These are phyloP conservation scores for Macrosoma leucophasiata DNA, from an alignment of 2,888 invertebrate genomes.

Conservation along the genomic window DNA sequence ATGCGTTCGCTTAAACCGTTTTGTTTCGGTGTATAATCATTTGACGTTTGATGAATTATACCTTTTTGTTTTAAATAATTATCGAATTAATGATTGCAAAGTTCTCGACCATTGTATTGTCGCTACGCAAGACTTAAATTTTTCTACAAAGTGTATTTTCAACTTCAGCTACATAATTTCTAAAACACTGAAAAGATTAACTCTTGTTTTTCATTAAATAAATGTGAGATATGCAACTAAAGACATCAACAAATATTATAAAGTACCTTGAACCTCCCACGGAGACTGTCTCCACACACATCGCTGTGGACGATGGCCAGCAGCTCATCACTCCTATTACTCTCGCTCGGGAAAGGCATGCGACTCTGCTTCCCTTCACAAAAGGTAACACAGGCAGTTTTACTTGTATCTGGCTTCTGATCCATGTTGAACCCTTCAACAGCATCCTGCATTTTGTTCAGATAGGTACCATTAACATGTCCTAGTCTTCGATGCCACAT, in stretches of 20 bases:
- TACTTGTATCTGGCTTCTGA: conserved; percentile 22
- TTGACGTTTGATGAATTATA: conserved; percentile 4
- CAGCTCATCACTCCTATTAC: conserved; percentile 17
- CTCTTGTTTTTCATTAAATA: conserved; percentile 6
- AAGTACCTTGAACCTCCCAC: conserved; percentile 85
- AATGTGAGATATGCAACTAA: conserved; percentile 4
- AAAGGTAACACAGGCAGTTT: conserved; percentile 19
- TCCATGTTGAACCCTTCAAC: conserved; percentile 23
- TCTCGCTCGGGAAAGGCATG: conserved; percentile 18
- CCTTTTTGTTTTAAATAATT: too few relatives aligned
- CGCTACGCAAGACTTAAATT: conserved; percentile 3
- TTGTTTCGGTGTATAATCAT: conserved; percentile 6
- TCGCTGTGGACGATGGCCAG: conserved; percentile 17
- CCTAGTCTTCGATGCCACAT: conserved; percentile 4
- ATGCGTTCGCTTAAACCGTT: conserved; percentile 14
- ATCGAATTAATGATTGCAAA: too few relatives aligned
- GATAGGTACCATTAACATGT: conserved; percentile 24
- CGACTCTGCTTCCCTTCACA: conserved; percentile 26
- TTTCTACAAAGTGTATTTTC: conserved; percentile 4
- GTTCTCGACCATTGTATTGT: conserved; percentile 7
- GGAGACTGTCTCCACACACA: conserved; percentile 61
- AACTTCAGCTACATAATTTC: background rate
- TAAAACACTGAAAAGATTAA: conserved; percentile 4
- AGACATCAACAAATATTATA: conserved; percentile 5
- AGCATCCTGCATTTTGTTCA: conserved; percentile 27